Evolutionary conservation across 2,797 vertebrate species (phyloP).

Genomic region (Gorsachius magnificus): DNA sequence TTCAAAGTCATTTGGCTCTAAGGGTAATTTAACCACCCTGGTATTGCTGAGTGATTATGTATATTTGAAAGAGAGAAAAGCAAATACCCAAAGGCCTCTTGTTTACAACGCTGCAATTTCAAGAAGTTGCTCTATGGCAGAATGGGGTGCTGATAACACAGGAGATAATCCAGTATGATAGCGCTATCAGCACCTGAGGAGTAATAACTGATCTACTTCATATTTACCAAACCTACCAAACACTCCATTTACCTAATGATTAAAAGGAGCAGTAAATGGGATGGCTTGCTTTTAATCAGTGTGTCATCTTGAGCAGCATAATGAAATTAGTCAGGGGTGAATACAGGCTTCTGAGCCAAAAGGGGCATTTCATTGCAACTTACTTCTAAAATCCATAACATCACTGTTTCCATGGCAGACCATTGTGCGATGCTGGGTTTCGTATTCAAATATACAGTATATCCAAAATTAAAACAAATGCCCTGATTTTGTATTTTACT

Average conservation of each 20-base stretch:
- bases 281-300: conserved; percentile 49
- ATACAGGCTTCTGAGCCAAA: not conserved
- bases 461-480: not conserved
- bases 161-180: not conserved
- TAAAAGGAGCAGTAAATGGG: conserved; percentile 18
- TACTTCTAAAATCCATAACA: not conserved
- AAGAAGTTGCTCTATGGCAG: not conserved
- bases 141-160: not conserved
- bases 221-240: conserved; percentile 16
- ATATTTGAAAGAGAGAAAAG: conserved; percentile 17
- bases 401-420: not conserved
- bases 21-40: not conserved
- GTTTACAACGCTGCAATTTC: not conserved
- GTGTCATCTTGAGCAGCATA: not conserved
- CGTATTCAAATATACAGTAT: not conserved
- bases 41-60: not conserved
- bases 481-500: not conserved
- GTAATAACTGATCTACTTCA: not conserved
- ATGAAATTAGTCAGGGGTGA: conserved; percentile 17
- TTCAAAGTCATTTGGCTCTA: conserved; percentile 40
- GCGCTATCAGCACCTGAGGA: conserved; percentile 1
- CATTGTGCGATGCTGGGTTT: not conserved
- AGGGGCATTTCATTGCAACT: not conserved
- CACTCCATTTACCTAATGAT: conserved; percentile 14
- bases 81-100: conserved; percentile 42